Evolutionary conservation across 2,888 invertebrate genomes (phyloP).

Genomic region (Morpho deidamia): DNA sequence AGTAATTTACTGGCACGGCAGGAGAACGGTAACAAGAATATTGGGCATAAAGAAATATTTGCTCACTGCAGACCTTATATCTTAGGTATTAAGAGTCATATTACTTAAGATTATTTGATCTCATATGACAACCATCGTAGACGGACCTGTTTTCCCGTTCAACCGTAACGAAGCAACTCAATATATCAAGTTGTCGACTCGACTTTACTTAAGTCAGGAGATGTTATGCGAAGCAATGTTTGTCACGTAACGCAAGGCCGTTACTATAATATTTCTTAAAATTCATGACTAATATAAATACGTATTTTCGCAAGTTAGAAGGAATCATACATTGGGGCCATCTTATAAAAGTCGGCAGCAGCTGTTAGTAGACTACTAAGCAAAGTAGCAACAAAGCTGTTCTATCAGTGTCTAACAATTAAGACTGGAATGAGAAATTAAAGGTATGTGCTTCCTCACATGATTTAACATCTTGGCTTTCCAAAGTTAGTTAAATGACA

Average conservation of each 20-base stretch:
- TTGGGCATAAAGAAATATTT: slow-evolving; percentile 2
- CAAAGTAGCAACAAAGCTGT: too few relatives aligned
- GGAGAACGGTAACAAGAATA: slow-evolving; percentile 8
- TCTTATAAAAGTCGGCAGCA: too few relatives aligned
- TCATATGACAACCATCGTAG: slow-evolving; percentile 19
- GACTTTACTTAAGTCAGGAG: slow-evolving; percentile 50
- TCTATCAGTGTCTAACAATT: too few relatives aligned
- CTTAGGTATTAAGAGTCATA: slow-evolving; percentile 1
- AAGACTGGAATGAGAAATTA: too few relatives aligned
- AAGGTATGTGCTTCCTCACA: too few relatives aligned
- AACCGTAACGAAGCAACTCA: slow-evolving; percentile 58
- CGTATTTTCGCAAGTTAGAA: slow-evolving; percentile 5
- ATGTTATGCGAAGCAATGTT: slow-evolving; percentile 56
- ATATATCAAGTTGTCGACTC: slow-evolving; percentile 69
- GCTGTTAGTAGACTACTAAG: too few relatives aligned
- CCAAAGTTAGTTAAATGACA: too few relatives aligned
- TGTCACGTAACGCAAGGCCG: slow-evolving; percentile 51
- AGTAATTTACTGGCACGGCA: slow-evolving; percentile 20
- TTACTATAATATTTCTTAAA: slow-evolving; percentile 35
- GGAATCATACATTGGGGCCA: background rate
- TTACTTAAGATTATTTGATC: slow-evolving; percentile 4
- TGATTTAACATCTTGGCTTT: too few relatives aligned
- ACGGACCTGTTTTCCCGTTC: slow-evolving; percentile 57
- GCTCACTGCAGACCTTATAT: background rate
- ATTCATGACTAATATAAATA: slow-evolving; percentile 17